Conservation (phyloP, 2,797 vertebrate genomes). For the Pantherophis alleghaniensis region DNA sequence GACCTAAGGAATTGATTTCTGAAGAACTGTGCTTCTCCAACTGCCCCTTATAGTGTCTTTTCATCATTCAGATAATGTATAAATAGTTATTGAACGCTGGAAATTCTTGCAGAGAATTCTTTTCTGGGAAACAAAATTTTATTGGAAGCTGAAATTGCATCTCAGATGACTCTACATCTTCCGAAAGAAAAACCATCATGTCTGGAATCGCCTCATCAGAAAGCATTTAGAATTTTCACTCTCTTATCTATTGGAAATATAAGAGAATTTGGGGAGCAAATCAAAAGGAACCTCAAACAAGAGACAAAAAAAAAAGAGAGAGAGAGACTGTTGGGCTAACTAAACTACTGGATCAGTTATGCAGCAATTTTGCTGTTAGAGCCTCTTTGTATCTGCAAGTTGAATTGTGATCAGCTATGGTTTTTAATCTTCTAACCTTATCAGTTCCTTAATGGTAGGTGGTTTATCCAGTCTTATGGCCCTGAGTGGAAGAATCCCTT, state of each 20-base stretch:
- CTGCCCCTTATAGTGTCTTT: neutral
- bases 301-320: too few species aligned
- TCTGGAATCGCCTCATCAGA: neutral
- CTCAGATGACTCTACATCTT: neutral
- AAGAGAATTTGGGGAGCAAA: neutral
- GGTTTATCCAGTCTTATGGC: neutral
- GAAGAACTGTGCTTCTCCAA: neutral
- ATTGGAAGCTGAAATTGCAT: neutral
- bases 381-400: neutral
- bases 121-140: neutral
- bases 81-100: neutral
- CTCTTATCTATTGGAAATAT: neutral
- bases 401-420: neutral
- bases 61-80: neutral
- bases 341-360: neutral
- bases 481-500: neutral
- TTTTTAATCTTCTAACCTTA: neutral
- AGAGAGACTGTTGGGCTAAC: neutral
- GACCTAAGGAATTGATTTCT: neutral
- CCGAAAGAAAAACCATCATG: neutral
- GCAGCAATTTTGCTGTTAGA: neutral
- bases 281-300: neutral
- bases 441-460: neutral
- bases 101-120: neutral
- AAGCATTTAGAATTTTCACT: neutral